Conservation (phyloP, 1,140 invertebrate genomes). For the Drosophila malerkotliana region DNA sequence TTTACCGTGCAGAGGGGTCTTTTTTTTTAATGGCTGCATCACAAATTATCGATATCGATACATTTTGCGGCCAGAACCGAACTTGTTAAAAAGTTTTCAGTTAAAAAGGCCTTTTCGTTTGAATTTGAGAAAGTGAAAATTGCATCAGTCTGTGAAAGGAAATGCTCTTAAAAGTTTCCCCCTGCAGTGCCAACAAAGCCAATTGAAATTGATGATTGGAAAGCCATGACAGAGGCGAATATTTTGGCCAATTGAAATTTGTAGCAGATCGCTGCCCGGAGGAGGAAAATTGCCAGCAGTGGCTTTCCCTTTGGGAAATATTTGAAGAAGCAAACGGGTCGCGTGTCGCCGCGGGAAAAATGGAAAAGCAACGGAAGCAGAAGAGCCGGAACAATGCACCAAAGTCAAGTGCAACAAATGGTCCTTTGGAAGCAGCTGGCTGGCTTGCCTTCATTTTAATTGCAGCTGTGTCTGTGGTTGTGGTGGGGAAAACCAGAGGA, state of each 20-base stretch:
- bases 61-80: not conserved
- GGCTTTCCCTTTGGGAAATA: conserved; percentile 10
- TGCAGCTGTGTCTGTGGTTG: conserved; percentile 47
- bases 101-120: not conserved
- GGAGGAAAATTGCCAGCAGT: not conserved
- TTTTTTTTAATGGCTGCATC: not conserved
- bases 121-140: conserved; percentile 7
- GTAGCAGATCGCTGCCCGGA: not conserved
- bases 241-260: conserved; percentile 28
- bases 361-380: conserved; percentile 17
- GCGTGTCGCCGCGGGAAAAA: conserved; percentile 34
- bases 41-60: conserved; percentile 28
- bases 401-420: conserved; percentile 48
- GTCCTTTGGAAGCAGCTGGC: conserved; percentile 44
- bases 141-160: conserved; percentile 8
- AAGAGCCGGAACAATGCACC: conserved; percentile 13
- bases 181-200: conserved; percentile 30
- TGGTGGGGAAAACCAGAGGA: conserved; percentile 15
- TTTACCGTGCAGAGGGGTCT: not conserved
- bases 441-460: conserved; percentile 67
- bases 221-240: conserved; percentile 31
- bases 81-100: conserved; percentile 8
- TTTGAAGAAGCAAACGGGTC: conserved; percentile 27
- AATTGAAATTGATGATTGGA: conserved; percentile 72
- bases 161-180: conserved; percentile 36